A percentile compares a stretch with the other conserved stretches of the same genome.
phyloP scores from a whole-genome alignment of 1,140 invertebrate genomes.

The Caenorhabditis tropicalis region DNA sequence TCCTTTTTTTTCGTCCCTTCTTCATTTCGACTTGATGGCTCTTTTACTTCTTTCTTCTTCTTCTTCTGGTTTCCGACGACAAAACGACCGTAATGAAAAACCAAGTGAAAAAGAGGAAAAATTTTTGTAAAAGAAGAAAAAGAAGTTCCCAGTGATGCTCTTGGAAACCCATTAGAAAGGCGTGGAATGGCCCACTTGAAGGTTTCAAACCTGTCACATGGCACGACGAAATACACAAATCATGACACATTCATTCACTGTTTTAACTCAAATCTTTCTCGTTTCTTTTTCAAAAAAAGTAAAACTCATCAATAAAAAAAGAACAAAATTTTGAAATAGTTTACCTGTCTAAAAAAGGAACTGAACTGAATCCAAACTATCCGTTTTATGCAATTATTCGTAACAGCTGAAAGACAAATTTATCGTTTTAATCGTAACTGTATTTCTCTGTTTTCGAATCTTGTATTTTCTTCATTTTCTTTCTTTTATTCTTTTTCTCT shows the following conservation, averaged over 20 bases:
- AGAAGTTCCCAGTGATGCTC: not conserved
- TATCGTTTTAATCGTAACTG: too few relatives aligned
- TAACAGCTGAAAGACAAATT: too few relatives aligned
- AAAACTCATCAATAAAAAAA: not conserved
- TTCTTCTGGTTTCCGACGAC: too few relatives aligned
- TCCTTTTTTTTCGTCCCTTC: not conserved
- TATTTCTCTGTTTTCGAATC: too few relatives aligned
- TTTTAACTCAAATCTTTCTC: not conserved
- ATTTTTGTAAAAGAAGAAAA: not conserved
- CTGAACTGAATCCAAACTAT: too few relatives aligned
- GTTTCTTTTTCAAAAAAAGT: not conserved
- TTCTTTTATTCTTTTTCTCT: too few relatives aligned
- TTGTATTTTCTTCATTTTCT: too few relatives aligned
- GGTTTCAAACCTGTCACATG: slow-evolving; percentile 41
- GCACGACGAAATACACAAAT: slow-evolving; percentile 18
- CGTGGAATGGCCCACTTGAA: slow-evolving; percentile 14
- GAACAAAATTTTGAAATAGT: too few relatives aligned
- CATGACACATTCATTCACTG: not conserved
- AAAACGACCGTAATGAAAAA: slow-evolving; percentile 1
- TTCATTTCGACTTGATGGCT: not conserved
- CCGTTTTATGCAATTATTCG: too few relatives aligned
- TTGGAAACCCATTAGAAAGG: slow-evolving; percentile 12
- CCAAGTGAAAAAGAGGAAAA: not conserved
- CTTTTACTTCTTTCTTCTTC: not conserved
- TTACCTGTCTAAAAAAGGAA: too few relatives aligned